Base-by-base conservation (phyloP, 2,888 invertebrate species). In the Ennomos fuscantarius region DNA sequence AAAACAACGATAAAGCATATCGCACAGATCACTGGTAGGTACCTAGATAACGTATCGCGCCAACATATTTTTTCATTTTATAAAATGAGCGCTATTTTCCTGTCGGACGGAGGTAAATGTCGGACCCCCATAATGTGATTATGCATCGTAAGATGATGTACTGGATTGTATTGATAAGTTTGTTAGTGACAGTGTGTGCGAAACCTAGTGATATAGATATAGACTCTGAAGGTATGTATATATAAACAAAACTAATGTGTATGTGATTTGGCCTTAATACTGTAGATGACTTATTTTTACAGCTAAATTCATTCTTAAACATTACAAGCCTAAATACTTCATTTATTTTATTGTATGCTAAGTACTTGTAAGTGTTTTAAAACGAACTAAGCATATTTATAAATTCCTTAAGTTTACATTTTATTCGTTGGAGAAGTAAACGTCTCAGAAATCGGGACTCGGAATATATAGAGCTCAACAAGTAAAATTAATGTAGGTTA, bases 11-110 rank as follows among this genome's bases (percentile, higher is more conserved):
- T 83, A 84, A 24, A 78, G 65, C 66, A 50, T 76, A 79, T 79
- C 82, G 65, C 71, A 69, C 55, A 67, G 76, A 73, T 74, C 67
- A 73, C 74, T 77, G 24, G 24, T 24, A 24, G 76, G 89, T 89
- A 89, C 75, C 73, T 24, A 24, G 76, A 89, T 89, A 89, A 76
- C 73, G 55, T 87, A 88, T 85, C 86, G 78, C 62, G 68, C 65
- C 68, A 70, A 73, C 63, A 73, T 80, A 78, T 82, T 80, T 74
- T 72, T 76, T 65, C 72, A 72, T 75, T 72, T 67, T 61, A 49
- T 68, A 78, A 78, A 72, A 74, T 74, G 66, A 63, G 62, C 65
- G 69, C 58, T 70, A 64, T 62, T 50, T 54, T 66, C 45, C 40
- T 45, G 52, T 15, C 34, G 51, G 32, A 49, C 65, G 53, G 47